Conservation (phyloP, 2,113 vertebrate genomes). For the Coracopsis vasa region DNA sequence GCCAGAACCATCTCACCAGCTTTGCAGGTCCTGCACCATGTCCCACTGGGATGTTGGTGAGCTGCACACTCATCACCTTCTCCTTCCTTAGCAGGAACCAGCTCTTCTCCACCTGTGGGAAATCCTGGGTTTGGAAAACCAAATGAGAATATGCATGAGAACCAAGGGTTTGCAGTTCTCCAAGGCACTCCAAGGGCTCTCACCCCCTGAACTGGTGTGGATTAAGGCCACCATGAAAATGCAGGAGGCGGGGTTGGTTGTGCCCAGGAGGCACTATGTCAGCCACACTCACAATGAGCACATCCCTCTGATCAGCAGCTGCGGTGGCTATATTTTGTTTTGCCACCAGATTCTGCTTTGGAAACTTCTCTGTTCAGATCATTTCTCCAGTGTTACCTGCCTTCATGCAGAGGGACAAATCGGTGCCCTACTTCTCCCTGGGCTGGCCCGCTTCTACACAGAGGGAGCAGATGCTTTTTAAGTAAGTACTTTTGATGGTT, state of each 20-base stretch:
- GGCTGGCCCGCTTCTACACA: rapidly evolving
- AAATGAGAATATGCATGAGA: rapidly evolving
- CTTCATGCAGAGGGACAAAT: not conserved
- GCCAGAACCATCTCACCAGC: rapidly evolving
- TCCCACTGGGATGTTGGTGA: not conserved
- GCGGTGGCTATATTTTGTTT: not conserved
- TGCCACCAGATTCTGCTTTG: not conserved
- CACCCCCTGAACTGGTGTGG: rapidly evolving
- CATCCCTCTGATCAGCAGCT: rapidly evolving
- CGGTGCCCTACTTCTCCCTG: not conserved
- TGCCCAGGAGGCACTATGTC: not conserved
- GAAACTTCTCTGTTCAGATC: not conserved
- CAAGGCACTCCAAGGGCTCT: not conserved
- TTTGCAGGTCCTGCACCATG: rapidly evolving
- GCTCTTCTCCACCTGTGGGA: not conserved
- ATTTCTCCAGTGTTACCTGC: not conserved
- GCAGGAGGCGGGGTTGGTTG: not conserved
- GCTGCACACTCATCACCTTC: not conserved
- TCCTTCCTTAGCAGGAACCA: not conserved
- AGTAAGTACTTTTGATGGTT: not conserved
- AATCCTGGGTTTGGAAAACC: not conserved
- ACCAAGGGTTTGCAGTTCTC: not conserved
- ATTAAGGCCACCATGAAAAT: rapidly evolving
- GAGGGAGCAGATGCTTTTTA: not conserved
- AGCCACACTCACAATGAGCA: not conserved